phyloP scores from a whole-genome alignment of 1,140 invertebrate species.

The Chrysopa pallens region DNA sequence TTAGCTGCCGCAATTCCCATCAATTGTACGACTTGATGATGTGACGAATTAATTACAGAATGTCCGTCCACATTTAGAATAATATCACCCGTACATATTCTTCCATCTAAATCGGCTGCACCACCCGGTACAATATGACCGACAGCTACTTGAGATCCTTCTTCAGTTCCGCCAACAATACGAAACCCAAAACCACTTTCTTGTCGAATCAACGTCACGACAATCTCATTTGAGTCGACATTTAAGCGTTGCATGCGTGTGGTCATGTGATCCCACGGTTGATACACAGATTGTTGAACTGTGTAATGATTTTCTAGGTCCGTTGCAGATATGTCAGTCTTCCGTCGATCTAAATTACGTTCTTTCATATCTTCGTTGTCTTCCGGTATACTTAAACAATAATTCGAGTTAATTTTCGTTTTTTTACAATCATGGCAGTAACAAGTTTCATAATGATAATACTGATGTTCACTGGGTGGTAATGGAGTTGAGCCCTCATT shows the following conservation, averaged over 20 bases:
- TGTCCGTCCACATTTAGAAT: constrained; percentile 74
- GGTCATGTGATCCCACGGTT: not conserved
- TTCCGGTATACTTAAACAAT: not conserved
- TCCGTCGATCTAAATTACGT: not conserved
- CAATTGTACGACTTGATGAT: constrained; percentile 75
- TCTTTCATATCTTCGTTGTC: not conserved
- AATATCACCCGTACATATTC: constrained; percentile 73
- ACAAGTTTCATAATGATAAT: not conserved
- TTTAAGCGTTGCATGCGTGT: not conserved
- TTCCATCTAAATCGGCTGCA: constrained; percentile 74
- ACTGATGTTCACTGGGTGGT: not conserved
- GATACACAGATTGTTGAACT: not conserved
- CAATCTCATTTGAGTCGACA: constrained; percentile 51
- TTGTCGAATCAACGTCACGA: constrained; percentile 61
- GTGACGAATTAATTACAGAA: constrained; percentile 69
- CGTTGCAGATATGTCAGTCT: not conserved
- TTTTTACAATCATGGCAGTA: constrained; percentile 2
- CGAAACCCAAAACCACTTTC: constrained; percentile 90
- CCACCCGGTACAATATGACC: constrained; percentile 89
- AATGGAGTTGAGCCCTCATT: not conserved
- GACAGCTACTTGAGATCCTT: constrained; percentile 86
- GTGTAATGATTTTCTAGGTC: constrained; percentile 6
- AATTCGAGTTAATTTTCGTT: not conserved
- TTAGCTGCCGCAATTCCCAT: constrained; percentile 69
- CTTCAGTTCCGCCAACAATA: constrained; percentile 96